Percentiles rank a stretch among this genome's conserved stretches.
These are phyloP conservation scores for Bettongia penicillata DNA, from an alignment of 2,113 vertebrate genomes.

Conservation along the genomic window DNA sequence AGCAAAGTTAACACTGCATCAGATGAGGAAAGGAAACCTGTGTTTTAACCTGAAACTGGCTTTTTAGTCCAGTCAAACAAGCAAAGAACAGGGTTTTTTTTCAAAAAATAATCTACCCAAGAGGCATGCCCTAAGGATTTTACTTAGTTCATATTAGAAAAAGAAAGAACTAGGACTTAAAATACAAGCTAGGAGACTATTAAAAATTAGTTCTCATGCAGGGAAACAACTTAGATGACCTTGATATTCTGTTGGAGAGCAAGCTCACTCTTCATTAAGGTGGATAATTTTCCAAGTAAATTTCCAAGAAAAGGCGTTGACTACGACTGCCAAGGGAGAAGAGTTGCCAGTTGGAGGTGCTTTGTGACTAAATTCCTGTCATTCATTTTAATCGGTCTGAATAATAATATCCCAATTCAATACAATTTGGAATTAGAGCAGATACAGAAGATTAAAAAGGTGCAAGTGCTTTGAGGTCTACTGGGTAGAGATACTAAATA, in stretches of 20 bases:
- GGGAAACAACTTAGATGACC: background rate
- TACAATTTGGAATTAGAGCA: background rate
- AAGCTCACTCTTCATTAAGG: background rate
- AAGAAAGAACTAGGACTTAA: background rate
- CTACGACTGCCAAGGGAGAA: background rate
- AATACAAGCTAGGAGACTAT: background rate
- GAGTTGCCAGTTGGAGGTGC: background rate
- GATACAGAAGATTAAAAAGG: conserved; percentile 31
- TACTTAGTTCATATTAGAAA: background rate
- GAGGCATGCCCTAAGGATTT: background rate
- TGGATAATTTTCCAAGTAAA: background rate
- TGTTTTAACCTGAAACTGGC: background rate
- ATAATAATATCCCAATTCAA: conserved; percentile 32
- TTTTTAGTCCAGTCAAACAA: background rate
- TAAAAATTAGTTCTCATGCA: background rate
- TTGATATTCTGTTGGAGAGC: background rate
- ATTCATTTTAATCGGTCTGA: conserved; percentile 12
- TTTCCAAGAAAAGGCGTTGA: background rate
- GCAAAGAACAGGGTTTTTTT: background rate
- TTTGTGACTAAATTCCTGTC: conserved; percentile 14
- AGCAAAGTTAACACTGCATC: background rate
- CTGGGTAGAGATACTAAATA: conserved; percentile 15
- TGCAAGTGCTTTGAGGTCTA: conserved; percentile 2
- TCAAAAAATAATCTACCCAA: conserved; percentile 7
- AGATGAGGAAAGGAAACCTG: background rate